These are phyloP conservation scores for human DNA, from an alignment of 2,113 vertebrate genomes.

Conservation along the genomic window DNA sequence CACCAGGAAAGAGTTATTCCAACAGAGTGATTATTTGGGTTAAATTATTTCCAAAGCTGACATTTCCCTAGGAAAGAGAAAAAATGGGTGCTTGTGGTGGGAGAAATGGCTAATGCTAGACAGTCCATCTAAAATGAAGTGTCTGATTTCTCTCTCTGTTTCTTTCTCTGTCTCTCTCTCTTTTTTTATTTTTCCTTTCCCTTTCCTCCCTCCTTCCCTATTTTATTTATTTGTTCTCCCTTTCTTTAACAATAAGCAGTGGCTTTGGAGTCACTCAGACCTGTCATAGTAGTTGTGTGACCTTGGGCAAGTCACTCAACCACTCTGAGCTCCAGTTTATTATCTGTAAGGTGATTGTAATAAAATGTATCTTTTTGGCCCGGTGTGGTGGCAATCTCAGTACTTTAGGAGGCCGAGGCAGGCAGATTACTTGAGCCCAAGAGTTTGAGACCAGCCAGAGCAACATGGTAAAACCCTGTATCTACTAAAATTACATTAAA, in stretches of 20 bases:
- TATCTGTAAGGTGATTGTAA: background rate
- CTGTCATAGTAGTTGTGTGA: background rate
- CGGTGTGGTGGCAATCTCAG: no score
- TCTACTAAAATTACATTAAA: no score
- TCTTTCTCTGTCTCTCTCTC: background rate
- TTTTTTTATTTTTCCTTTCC: background rate
- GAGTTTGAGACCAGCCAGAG: no score
- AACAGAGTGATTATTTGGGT: conserved; percentile 72
- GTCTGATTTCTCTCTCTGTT: background rate
- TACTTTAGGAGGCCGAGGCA: no score
- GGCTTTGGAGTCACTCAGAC: background rate
- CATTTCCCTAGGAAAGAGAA: conserved; percentile 47
- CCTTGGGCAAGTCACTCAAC: background rate
- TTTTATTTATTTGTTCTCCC: background rate
- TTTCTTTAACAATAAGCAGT: background rate
- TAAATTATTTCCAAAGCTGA: conserved; percentile 77
- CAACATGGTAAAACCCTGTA: no score
- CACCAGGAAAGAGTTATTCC: conserved; percentile 68
- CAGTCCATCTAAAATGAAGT: conserved; percentile 17
- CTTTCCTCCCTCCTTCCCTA: no score
- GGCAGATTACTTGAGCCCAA: no score
- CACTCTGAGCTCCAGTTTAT: background rate
- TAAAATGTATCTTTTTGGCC: background rate
- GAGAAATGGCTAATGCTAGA: background rate
- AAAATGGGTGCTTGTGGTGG: background rate